A percentile compares a stretch with the other conserved stretches of the same genome.
These are phyloP conservation scores for Dicycla oo DNA, from an alignment of 2,888 invertebrate genomes.

Conservation along the genomic window DNA sequence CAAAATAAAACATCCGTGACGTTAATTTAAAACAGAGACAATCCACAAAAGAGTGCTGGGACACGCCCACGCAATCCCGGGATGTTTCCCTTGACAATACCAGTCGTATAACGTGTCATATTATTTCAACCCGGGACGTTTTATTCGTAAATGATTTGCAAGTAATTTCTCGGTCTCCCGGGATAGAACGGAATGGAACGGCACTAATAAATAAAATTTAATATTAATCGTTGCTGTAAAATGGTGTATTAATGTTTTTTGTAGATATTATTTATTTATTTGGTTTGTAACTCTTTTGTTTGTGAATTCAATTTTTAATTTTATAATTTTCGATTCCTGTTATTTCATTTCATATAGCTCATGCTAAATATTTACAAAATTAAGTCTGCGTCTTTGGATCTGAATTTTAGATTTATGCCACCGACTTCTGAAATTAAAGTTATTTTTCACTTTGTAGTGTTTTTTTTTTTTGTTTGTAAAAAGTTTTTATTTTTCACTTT, in stretches of 20 bases:
- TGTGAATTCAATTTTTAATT: too few species aligned
- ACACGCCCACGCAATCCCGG: constrained; percentile 67
- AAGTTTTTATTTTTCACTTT: too few species aligned
- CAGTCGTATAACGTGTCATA: constrained; percentile 76
- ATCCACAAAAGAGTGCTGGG: constrained; percentile 66
- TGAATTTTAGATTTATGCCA: too few species aligned
- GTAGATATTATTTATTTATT: background rate
- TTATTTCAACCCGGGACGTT: constrained; percentile 77
- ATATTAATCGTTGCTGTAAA: constrained; percentile 76
- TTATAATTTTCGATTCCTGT: too few species aligned
- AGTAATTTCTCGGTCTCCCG: constrained; percentile 71
- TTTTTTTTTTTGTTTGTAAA: too few species aligned
- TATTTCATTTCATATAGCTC: too few species aligned
- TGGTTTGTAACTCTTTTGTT: background rate
- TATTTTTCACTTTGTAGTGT: too few species aligned
- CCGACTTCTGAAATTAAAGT: too few species aligned
- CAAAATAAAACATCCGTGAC: constrained; percentile 47
- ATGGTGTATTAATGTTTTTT: constrained; percentile 69
- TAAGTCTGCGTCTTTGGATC: too few species aligned
- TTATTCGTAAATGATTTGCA: constrained; percentile 77
- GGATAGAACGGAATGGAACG: constrained; percentile 62
- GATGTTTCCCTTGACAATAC: constrained; percentile 76
- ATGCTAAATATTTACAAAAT: too few species aligned
- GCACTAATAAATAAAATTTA: constrained; percentile 76
- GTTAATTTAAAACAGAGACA: constrained; percentile 50